Evolutionary conservation across 1,140 invertebrate genomes (phyloP), one percentile per base, ranked within the genome.

Genomic region (Pantala flavescens): DNA sequence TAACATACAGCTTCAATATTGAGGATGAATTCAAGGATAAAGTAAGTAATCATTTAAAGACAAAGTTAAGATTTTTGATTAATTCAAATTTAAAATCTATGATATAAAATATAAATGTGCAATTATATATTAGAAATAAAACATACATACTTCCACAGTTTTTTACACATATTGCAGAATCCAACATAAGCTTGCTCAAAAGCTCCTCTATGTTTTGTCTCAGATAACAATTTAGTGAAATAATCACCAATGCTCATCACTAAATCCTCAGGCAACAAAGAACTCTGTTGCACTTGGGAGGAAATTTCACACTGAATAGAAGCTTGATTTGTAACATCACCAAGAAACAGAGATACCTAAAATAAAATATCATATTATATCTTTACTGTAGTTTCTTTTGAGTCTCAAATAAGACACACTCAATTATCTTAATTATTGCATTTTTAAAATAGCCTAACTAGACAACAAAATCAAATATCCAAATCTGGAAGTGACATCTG

Each of bases 101-200:
- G 21, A 75, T n/a, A 21, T 23, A 49, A 63, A 73, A 24, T 74
- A 23, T 23, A 23, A 74, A 12, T 49, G 16, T 70, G 12, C n/a
- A 74, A 43, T 16, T 43, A 23, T 24, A 49, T 43, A 63, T 73
- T 43, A 80, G 80, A 74, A 63, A 72, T 71, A 77, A 73, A 74
- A 74, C 36, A 75, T 36, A 9, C 78, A 81, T 80, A 87, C 84
- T 80, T 87, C 88, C 89, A 92, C 16, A 93, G 81, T 78, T 84
- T 82, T n/a, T 83, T 80, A 78, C 92, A 90, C 43, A 97, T 82
- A 78, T 89, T 88, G 23, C 86, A 88, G 83, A 97, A 98, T 9
- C 94, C 96, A 74, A 95, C 88, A 82, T 95, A 95, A 7, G 93
- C 93, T 83, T 98, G 93, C 82, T 98, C 96, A 84, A 98, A 98